Evolutionary conservation across 2,113 vertebrate genomes (phyloP).

Genomic region (Erythrocercus mccallii): DNA sequence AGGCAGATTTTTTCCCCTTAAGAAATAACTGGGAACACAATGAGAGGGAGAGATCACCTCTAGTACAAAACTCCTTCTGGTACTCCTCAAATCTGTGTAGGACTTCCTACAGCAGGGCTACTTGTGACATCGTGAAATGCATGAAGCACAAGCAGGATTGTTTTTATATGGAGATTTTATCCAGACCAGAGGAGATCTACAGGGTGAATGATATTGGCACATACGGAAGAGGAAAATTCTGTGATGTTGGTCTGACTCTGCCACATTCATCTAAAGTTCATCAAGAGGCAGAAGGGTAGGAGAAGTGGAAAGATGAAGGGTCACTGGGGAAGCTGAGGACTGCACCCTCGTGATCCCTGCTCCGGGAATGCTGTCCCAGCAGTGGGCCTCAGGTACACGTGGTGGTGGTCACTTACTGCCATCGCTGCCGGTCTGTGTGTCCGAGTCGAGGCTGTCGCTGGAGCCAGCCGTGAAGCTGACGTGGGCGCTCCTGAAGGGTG

Average conservation of each 20-base stretch:
- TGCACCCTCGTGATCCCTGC: neutral
- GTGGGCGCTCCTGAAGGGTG: constrained; percentile 70
- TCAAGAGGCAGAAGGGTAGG: neutral
- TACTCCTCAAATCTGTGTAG: neutral
- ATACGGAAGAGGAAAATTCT: neutral
- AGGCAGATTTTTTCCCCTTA: neutral
- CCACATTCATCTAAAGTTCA: neutral
- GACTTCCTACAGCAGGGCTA: neutral
- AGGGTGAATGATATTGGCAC: neutral
- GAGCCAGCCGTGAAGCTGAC: constrained; percentile 78
- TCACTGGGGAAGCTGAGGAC: neutral
- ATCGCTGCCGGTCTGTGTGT: constrained; percentile 73
- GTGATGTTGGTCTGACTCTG: neutral
- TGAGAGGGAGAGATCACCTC: neutral
- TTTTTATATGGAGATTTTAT: neutral
- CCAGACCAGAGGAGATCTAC: neutral
- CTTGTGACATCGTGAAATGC: rapidly evolving
- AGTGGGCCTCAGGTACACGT: neutral
- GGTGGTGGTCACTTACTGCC: constrained; percentile 69
- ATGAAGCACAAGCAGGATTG: neutral
- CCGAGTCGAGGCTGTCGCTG: constrained; percentile 83
- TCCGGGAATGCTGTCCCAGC: neutral
- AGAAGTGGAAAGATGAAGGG: neutral
- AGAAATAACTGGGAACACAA: constrained; percentile 22
- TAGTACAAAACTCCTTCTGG: neutral